A percentile compares a stretch with the other conserved stretches of the same genome.
Conservation (phyloP, 2,113 vertebrate genomes). For the Rhabdornis inornatus region DNA sequence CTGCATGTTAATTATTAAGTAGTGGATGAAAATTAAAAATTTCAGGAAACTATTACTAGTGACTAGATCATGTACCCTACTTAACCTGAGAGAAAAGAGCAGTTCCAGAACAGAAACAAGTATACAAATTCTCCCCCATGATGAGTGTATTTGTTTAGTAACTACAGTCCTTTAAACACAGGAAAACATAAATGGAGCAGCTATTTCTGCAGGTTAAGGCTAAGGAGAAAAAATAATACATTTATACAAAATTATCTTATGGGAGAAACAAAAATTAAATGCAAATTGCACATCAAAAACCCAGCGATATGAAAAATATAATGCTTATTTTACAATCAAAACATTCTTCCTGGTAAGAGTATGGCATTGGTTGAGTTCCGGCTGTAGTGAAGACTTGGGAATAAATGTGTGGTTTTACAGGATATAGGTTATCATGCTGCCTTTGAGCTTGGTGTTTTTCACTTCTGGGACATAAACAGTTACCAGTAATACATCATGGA, state of each 20-base stretch:
- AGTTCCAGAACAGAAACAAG: not conserved
- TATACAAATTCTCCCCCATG: not conserved
- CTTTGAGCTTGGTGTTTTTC: constrained; percentile 43
- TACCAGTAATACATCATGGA: not conserved
- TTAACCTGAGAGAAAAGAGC: not conserved
- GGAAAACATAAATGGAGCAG: not conserved
- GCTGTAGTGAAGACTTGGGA: constrained; percentile 15
- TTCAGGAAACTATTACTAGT: not conserved
- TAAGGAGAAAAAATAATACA: not conserved
- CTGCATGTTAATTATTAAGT: not conserved
- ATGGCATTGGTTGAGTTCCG: not conserved
- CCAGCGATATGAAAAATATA: not conserved
- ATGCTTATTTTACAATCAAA: constrained; percentile 24
- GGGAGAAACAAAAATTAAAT: not conserved
- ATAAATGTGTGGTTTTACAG: constrained; percentile 21
- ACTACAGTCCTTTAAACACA: not conserved
- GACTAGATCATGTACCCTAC: not conserved
- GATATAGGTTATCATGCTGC: not conserved
- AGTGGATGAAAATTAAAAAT: not conserved
- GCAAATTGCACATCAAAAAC: not conserved
- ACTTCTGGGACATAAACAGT: constrained; percentile 34
- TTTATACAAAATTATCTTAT: not conserved
- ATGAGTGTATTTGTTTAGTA: not conserved
- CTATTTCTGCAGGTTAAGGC: not conserved
- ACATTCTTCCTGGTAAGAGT: not conserved